Conservation (phyloP, 1,140 invertebrate genomes). For the Drosophila sp. region DNA sequence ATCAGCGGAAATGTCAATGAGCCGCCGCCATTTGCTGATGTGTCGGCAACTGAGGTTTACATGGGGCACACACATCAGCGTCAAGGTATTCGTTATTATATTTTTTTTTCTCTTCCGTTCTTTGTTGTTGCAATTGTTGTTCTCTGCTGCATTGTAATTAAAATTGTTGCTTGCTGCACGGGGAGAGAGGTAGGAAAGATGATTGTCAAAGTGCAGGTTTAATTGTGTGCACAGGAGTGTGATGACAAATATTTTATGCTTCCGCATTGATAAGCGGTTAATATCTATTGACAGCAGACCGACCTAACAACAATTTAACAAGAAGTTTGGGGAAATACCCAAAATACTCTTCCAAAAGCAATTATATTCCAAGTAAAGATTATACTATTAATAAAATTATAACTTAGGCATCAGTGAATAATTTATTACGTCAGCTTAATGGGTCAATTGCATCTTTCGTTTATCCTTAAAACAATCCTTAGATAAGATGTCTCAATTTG, state of each 20-base stretch:
- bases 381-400: no score
- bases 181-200: conserved; percentile 48
- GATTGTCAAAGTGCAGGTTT: conserved; percentile 41
- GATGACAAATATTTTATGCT: conserved; percentile 52
- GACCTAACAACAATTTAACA: neutral
- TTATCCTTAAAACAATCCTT: no score
- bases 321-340: conserved; percentile 1
- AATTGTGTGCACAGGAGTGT: conserved; percentile 51
- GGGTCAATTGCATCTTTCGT: no score
- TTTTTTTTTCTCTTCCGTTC: neutral
- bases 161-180: conserved; percentile 66
- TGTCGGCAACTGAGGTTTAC: conserved; percentile 76
- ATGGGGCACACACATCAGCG: conserved; percentile 55
- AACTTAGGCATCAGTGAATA: no score
- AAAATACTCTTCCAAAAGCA: neutral
- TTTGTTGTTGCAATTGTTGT: conserved; percentile 41
- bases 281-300: conserved; percentile 41
- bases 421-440: no score
- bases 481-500: no score
- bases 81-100: conserved; percentile 44
- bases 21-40: conserved; percentile 78
- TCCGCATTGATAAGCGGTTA: conserved; percentile 58
- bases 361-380: neutral
- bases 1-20: conserved; percentile 81
- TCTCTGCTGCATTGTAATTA: conserved; percentile 64